A percentile compares a stretch with the other conserved stretches of the same genome.
Evolutionary conservation across 2,888 invertebrate species (phyloP).

Genomic region (Meganola albula): DNA sequence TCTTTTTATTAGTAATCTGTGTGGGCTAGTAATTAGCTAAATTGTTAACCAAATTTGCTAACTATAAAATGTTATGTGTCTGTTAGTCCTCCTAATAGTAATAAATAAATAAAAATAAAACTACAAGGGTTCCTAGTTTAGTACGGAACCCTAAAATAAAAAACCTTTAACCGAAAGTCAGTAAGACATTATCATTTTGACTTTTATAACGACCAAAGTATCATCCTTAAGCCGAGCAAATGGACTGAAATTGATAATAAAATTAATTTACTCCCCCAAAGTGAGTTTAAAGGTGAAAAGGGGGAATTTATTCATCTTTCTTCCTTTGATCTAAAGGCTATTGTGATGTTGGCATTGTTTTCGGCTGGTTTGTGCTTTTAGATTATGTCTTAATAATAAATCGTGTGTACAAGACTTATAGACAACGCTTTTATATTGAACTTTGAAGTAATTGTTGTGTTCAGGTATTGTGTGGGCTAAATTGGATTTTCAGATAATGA

Average conservation of each 20-base stretch:
- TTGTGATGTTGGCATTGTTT: slow-evolving; percentile 32
- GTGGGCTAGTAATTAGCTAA: no score
- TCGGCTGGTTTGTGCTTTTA: slow-evolving; percentile 15
- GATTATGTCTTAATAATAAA: slow-evolving; percentile 22
- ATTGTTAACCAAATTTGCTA: no score
- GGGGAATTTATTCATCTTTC: slow-evolving; percentile 30
- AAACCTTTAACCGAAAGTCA: slow-evolving; percentile 7
- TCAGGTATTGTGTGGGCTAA: no score
- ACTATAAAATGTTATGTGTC: no score
- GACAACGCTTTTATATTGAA: slow-evolving; percentile 16
- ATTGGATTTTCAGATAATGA: no score
- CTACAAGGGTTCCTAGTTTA: no score
- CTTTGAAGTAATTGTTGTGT: not conserved
- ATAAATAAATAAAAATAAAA: no score
- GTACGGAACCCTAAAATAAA: no score
- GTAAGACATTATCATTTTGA: slow-evolving; percentile 34
- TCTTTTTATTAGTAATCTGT: no score
- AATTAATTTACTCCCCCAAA: slow-evolving; percentile 30
- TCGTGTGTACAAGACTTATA: slow-evolving; percentile 14
- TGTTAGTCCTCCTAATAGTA: no score
- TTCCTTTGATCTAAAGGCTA: slow-evolving; percentile 31
- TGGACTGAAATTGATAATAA: slow-evolving; percentile 32
- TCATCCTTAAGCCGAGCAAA: slow-evolving; percentile 31
- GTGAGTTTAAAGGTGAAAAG: slow-evolving; percentile 21
- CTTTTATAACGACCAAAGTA: slow-evolving; percentile 32